Percentiles rank a stretch among this genome's conserved stretches.
phyloP scores from a whole-genome alignment of 1,140 invertebrate genomes.

The Charaxes varanes region DNA sequence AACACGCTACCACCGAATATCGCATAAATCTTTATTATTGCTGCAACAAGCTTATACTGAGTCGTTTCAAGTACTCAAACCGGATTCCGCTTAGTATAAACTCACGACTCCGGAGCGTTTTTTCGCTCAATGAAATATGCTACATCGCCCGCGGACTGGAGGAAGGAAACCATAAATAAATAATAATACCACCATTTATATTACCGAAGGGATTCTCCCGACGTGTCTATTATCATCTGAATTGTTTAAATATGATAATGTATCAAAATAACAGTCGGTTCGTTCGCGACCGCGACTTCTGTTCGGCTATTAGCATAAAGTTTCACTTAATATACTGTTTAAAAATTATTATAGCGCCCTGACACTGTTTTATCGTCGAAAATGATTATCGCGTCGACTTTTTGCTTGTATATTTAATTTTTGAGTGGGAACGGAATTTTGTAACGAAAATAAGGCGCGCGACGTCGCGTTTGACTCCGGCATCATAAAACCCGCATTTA shows the following conservation, averaged over 20 bases:
- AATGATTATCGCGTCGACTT: slow-evolving; percentile 48
- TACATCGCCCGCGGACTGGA: slow-evolving; percentile 52
- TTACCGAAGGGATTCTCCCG: slow-evolving; percentile 70
- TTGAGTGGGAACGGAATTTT: slow-evolving; percentile 26
- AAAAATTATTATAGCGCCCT: slow-evolving; percentile 63
- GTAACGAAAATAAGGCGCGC: slow-evolving; percentile 9
- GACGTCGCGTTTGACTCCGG: slow-evolving; percentile 12
- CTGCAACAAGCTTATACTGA: slow-evolving; percentile 65
- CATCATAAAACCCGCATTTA: slow-evolving; percentile 13
- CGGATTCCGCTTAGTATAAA: slow-evolving; percentile 56
- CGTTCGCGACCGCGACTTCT: slow-evolving; percentile 63
- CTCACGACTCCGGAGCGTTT: slow-evolving; percentile 67
- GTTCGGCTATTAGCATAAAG: slow-evolving; percentile 68
- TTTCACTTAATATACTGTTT: slow-evolving; percentile 71
- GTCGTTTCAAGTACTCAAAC: slow-evolving; percentile 64
- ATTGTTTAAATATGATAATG: slow-evolving; percentile 74
- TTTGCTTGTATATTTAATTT: slow-evolving; percentile 41
- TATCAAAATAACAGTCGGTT: slow-evolving; percentile 68
- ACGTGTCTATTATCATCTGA: slow-evolving; percentile 72
- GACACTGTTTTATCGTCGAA: slow-evolving; percentile 55
- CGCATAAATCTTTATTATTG: slow-evolving; percentile 73
- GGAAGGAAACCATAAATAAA: slow-evolving; percentile 73
- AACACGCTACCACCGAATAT: slow-evolving; percentile 70
- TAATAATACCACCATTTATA: slow-evolving; percentile 73
- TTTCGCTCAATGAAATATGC: slow-evolving; percentile 71